A percentile compares a stretch with the other conserved stretches of the same genome.
Conservation (phyloP, 1,140 invertebrate genomes). For the Leptinotarsa defecta region DNA sequence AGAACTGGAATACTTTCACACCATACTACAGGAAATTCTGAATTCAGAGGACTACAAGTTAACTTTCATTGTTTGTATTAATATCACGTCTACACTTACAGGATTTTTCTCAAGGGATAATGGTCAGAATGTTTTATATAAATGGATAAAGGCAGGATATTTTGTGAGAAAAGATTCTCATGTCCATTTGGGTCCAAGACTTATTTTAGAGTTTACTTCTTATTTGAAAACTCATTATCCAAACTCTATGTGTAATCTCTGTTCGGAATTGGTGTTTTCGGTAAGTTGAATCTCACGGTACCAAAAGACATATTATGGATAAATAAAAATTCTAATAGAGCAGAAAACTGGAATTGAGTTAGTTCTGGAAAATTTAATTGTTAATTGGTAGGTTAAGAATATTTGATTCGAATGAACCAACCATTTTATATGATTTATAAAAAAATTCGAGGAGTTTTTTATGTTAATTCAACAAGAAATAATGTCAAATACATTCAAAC, state of each 20-base stretch:
- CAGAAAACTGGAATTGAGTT: background rate
- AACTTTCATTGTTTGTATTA: constrained; percentile 39
- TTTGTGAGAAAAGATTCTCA: constrained; percentile 38
- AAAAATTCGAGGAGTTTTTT: too few relatives aligned
- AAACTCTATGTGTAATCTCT: constrained; percentile 43
- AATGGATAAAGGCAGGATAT: constrained; percentile 43
- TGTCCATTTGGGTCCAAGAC: constrained; percentile 42
- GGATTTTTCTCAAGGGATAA: constrained; percentile 35
- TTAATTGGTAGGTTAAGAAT: too few relatives aligned
- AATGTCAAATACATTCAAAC: background rate
- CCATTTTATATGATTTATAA: too few relatives aligned
- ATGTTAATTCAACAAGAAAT: too few relatives aligned
- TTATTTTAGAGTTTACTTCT: constrained; percentile 45
- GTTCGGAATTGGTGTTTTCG: constrained; percentile 45
- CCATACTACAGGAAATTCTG: constrained; percentile 45
- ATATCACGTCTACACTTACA: constrained; percentile 44
- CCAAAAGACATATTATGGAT: background rate
- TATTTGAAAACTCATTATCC: constrained; percentile 41
- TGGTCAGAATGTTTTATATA: constrained; percentile 41
- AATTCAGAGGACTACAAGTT: constrained; percentile 35
- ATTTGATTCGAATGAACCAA: too few relatives aligned
- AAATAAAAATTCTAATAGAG: background rate
- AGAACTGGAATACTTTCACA: constrained; percentile 49
- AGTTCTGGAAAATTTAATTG: too few relatives aligned
- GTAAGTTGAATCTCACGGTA: constrained; percentile 29